Base-by-base conservation (phyloP, 2,888 invertebrate species). In the Luperina testacea region DNA sequence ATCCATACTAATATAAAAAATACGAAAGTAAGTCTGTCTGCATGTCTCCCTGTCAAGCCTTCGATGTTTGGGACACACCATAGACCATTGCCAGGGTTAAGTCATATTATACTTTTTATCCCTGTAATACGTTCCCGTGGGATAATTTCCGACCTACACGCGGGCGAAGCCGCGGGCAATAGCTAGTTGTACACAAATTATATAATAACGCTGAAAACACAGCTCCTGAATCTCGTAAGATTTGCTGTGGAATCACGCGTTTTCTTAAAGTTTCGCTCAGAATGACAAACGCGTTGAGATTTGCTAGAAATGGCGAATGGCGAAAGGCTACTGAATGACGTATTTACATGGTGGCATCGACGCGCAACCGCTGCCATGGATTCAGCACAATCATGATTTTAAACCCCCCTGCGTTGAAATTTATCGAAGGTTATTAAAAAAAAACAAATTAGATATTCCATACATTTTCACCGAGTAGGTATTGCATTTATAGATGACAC, bases 181-280 rank as follows among this genome's bases (percentile, higher is more conserved):
- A 53, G 20, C 53, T 53, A 68, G 32, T 64, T 63, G 68, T 82
- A 75, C 45, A 70, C 81, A 72, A 74, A 77, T 77, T 71, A 78
- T 27, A 59, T 63, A 71, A 71, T 68, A 70, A 27, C 63, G 57
- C 70, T 59, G 61, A 65, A 76, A 80, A 77, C 74, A 77, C 45
- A 51, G 63, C 20, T 72, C 65, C 72, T 53, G 61, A 79, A 80
- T 63, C 59, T 70, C 13, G 59, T 48, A 70, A 53, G 32, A 72
- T 81, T 78, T 79, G 69, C 67, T 72, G 61, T 69, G 59, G 42
- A 79, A 80, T 70, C 45, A 72, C 64, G 59, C 74, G 61, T 78
- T 77, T 64, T 65, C 64, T 13, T 75, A 59, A 45, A 72, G 42
- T 59, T 78, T 57, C 48, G 13, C 61, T 38, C 4, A 20, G 42